These are phyloP conservation scores for Gila orcuttii DNA, from an alignment of 2,113 vertebrate genomes.

Conservation along the genomic window DNA sequence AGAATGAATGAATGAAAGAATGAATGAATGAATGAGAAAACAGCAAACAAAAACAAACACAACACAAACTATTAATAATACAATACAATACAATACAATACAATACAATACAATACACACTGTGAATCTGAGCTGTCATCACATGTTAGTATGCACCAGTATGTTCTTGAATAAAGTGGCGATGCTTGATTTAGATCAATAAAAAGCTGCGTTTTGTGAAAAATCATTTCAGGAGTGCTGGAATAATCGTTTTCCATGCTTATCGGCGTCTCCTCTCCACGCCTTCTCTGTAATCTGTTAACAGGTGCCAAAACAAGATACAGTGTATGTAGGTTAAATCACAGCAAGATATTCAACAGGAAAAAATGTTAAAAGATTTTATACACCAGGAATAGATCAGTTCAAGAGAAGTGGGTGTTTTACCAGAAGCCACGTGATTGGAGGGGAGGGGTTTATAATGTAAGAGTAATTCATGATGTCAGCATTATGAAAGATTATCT, in stretches of 20 bases:
- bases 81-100: too few relatives aligned
- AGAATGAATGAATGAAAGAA: too few relatives aligned
- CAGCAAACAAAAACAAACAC: too few relatives aligned
- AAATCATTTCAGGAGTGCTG: conserved; percentile 7
- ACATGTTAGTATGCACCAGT: background rate
- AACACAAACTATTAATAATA: too few relatives aligned
- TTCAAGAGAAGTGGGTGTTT: background rate
- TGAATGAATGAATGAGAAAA: too few relatives aligned
- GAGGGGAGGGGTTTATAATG: too few relatives aligned
- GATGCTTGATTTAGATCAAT: background rate
- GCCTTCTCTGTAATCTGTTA: conserved; percentile 7
- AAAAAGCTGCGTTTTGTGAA: conserved; percentile 9
- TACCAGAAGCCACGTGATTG: background rate
- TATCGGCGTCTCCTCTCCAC: background rate
- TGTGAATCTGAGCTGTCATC: background rate
- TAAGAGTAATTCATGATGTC: too few relatives aligned
- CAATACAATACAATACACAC: too few relatives aligned
- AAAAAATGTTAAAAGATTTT: background rate
- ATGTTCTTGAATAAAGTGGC: background rate
- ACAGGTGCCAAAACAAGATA: conserved; percentile 26
- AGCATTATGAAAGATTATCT: too few relatives aligned
- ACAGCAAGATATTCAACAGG: background rate
- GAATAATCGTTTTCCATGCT: background rate
- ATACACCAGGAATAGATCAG: background rate
- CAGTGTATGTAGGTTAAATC: conserved; percentile 1